Evolutionary conservation across 2,797 vertebrate species (phyloP).

Genomic region (Xiphorhynchus erythropygius): DNA sequence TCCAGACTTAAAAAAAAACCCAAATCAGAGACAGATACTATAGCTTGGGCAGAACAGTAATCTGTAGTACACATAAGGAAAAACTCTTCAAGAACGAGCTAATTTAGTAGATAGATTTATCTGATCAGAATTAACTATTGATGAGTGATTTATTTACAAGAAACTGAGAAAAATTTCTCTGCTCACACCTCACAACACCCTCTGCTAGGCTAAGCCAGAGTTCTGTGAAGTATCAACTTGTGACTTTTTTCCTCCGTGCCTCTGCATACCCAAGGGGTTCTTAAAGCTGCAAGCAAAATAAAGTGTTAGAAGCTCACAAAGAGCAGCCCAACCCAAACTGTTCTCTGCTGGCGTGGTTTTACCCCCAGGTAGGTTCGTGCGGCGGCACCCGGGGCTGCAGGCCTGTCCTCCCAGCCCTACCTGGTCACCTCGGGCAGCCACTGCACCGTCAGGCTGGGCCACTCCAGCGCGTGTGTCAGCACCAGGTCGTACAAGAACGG

Average conservation of each 20-base stretch:
- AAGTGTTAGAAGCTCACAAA: not conserved
- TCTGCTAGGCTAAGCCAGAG: not conserved
- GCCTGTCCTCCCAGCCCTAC: conserved; percentile 36
- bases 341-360: rapidly evolving
- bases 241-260: not conserved
- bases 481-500: conserved; percentile 86
- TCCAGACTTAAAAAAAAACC: not conserved
- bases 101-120: not conserved
- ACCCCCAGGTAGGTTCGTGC: no score
- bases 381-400: not conserved
- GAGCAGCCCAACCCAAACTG: not conserved
- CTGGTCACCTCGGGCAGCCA: conserved; percentile 86
- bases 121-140: not conserved
- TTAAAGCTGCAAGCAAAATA: not conserved
- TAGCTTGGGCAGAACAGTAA: not conserved
- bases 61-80: rapidly evolving
- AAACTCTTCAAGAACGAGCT: not conserved
- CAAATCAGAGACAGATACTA: not conserved
- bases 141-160: not conserved
- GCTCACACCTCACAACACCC: not conserved
- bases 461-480: conserved; percentile 86
- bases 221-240: not conserved
- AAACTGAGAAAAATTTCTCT: not conserved
- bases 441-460: conserved; percentile 88
- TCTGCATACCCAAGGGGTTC: not conserved